Evolutionary conservation across 2,797 vertebrate genomes (phyloP).

Genomic region (Ptychadena robeensis): DNA sequence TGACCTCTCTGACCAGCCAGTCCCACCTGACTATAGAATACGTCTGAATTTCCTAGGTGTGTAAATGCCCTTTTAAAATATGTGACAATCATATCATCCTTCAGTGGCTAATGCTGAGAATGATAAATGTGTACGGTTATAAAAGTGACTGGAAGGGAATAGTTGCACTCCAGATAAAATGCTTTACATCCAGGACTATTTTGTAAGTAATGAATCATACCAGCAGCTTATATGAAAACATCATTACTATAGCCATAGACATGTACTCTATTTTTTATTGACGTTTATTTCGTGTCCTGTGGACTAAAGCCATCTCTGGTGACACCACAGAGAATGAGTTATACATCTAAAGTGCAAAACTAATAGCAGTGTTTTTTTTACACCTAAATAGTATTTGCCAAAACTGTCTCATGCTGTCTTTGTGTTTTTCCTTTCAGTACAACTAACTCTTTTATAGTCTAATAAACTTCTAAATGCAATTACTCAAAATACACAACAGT

Average conservation of each 20-base stretch:
- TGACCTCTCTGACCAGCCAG: conserved; percentile 22
- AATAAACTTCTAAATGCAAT: too few species aligned
- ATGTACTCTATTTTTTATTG: conserved; percentile 38
- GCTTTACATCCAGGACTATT: conserved; percentile 28
- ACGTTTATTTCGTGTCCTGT: conserved; percentile 31
- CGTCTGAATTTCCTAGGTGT: not conserved
- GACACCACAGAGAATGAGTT: not conserved
- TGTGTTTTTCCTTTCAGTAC: too few species aligned
- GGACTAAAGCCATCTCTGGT: conserved; percentile 13
- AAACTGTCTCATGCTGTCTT: not conserved
- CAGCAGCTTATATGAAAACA: conserved; percentile 25
- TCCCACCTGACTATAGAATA: conserved; percentile 20
- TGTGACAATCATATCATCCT: conserved; percentile 47
- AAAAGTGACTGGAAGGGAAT: conserved; percentile 26
- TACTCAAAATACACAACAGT: too few species aligned
- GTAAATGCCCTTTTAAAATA: conserved; percentile 38
- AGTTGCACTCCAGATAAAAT: conserved; percentile 18
- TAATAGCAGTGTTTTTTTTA: not conserved
- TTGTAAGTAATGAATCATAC: conserved; percentile 40
- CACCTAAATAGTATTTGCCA: not conserved
- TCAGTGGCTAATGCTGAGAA: conserved; percentile 15
- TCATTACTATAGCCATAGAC: conserved; percentile 21
- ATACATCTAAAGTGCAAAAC: conserved; percentile 7
- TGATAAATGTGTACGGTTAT: conserved; percentile 48
- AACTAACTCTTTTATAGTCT: too few species aligned